Evolutionary conservation across 2,888 invertebrate species (phyloP), one percentile per base, ranked within the genome.

Genomic region (Torymus texanus): DNA sequence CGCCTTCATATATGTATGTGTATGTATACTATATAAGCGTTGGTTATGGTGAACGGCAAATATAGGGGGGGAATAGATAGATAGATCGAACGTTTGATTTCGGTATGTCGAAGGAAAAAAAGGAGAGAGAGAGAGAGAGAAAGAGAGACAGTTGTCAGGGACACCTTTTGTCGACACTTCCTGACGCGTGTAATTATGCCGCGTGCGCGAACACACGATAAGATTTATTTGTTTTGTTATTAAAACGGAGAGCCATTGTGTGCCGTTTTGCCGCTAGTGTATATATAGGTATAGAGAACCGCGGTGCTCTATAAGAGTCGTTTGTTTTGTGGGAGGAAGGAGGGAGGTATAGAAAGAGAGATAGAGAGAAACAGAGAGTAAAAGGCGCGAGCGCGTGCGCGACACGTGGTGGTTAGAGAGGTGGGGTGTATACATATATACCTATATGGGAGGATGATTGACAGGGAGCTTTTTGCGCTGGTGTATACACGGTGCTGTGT

Each of bases 201-300:
- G 41, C 41, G 41, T 21, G 41, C 41, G 12, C 21, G 18, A 0
- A 29, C 2, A 3, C 13, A 4, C 16, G 61, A 75, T 61, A 75
- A 41, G 70, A 77, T 80, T 80, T 77, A 24, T 74, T 80, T 77
- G 76, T 24, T 70, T 63, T 71, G 24, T 24, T 21, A 51, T 72
- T 79, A 50, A 65, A 53, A 62, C 68, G n/a, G 41, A 41, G 41
- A 41, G 41, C 41, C 41, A 41, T 41, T 41, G 41, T 41, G 41
- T 41, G 41, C 41, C 41, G 41, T 41, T 41, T 41, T 41, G 41
- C 41, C 41, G 41, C 41, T 8, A 41, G 41, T 41, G 41, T 41
- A 41, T 8, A 41, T 41, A 41, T 29, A 21, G 21, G 21, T 21
- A 21, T 21, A 21, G 21, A 21, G 21, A 21, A n/a, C n/a, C n/a